A percentile compares a stretch with the other conserved stretches of the same genome.
These are phyloP conservation scores for Pyrgilauda ruficollis DNA, from an alignment of 2,113 vertebrate species.

Conservation along the genomic window DNA sequence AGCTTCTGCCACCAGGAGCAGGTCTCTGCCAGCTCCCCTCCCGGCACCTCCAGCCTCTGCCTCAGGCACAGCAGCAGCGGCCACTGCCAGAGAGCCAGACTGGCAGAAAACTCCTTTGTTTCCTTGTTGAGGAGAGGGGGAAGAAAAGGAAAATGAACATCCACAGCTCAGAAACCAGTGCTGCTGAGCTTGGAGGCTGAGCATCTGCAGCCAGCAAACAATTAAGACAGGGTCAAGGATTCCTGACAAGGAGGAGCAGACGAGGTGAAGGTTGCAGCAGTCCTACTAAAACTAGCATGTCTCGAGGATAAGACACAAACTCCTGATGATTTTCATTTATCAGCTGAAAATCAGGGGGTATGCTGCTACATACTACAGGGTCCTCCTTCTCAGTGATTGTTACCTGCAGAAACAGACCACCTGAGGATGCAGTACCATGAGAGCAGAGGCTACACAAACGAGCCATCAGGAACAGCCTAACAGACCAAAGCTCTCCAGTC, in stretches of 20 bases:
- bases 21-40: not conserved
- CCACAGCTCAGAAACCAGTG: not conserved
- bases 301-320: not conserved
- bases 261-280: fast-evolving
- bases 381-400: fast-evolving
- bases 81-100: not conserved
- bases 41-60: fast-evolving
- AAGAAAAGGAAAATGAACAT: not conserved
- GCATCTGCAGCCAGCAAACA: not conserved
- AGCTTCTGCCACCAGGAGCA: not conserved
- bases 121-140: not conserved
- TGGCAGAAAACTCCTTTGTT: fast-evolving
- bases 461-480: not conserved
- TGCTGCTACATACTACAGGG: not conserved
- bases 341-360: not conserved
- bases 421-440: not conserved
- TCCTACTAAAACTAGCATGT: not conserved
- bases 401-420: not conserved
- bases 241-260: not conserved
- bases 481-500: not conserved
- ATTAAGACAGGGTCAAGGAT: not conserved
- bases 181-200: not conserved
- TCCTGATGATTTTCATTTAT: not conserved
- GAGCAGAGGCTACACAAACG: not conserved
- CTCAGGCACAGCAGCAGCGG: not conserved